Conservation (phyloP, 2,888 invertebrate species). For the Drosophila paramelanica region DNA sequence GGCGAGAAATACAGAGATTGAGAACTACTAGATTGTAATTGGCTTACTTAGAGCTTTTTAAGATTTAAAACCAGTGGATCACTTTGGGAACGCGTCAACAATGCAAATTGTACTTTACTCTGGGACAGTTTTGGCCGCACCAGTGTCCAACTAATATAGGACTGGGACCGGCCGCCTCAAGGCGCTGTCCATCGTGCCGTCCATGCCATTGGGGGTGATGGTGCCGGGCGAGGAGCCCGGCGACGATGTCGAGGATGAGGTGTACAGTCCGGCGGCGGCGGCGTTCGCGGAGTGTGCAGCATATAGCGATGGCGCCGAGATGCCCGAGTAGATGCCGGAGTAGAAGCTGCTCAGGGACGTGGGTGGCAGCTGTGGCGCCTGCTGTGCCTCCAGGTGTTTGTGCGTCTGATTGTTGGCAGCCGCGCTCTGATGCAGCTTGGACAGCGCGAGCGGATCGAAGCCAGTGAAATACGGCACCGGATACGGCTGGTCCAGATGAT, state of each 20-base stretch:
- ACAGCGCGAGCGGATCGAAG: slow-evolving; percentile 84
- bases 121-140: slow-evolving; percentile 47
- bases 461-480: slow-evolving; percentile 85
- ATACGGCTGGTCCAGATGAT: slow-evolving; percentile 88
- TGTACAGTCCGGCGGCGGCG: slow-evolving; percentile 84
- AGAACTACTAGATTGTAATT: slow-evolving; percentile 49
- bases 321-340: slow-evolving; percentile 85
- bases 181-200: slow-evolving; percentile 83
- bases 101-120: slow-evolving; percentile 78
- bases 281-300: slow-evolving; percentile 84
- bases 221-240: slow-evolving; percentile 85
- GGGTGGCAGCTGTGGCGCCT: slow-evolving; percentile 84
- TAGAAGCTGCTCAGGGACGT: slow-evolving; percentile 84
- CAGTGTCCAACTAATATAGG: slow-evolving; percentile 76
- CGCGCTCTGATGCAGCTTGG: slow-evolving; percentile 84
- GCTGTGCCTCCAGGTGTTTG: slow-evolving; percentile 83
- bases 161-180: slow-evolving; percentile 85
- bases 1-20: slow-evolving; percentile 26
- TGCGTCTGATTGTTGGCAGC: slow-evolving; percentile 82
- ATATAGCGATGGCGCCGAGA: slow-evolving; percentile 84
- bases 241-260: slow-evolving; percentile 84
- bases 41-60: slow-evolving; percentile 75
- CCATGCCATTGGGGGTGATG: slow-evolving; percentile 83
- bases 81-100: slow-evolving; percentile 77
- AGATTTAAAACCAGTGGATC: slow-evolving; percentile 80